A percentile compares a stretch with the other conserved stretches of the same genome.
Evolutionary conservation across 2,113 vertebrate species (phyloP).

Genomic region (Seriola quinqueradiata): DNA sequence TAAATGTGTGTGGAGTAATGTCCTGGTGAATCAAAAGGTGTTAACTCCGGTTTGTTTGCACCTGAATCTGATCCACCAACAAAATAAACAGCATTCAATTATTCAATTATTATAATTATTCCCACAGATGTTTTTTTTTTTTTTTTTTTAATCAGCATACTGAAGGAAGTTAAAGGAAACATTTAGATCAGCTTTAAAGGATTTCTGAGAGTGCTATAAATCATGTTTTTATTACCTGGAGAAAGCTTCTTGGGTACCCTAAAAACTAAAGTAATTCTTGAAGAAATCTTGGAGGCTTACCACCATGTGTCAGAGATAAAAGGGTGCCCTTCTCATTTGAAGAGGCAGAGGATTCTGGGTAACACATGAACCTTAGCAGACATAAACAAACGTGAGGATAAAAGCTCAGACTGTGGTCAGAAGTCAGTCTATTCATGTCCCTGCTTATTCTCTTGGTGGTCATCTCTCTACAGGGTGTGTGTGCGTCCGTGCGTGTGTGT

Average conservation of each 20-base stretch:
- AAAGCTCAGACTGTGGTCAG: conserved; percentile 21
- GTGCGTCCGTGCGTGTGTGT: background rate
- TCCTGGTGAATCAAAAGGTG: background rate
- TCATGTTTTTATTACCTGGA: background rate
- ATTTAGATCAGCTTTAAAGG: background rate
- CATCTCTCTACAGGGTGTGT: background rate
- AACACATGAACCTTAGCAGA: background rate
- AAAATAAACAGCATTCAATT: too few species aligned
- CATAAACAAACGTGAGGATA: conserved; percentile 21
- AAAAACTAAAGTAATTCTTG: background rate
- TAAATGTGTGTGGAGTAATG: conserved; percentile 22
- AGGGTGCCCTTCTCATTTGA: background rate
- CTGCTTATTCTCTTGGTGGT: conserved; percentile 5
- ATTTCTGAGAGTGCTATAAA: too few species aligned
- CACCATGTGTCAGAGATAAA: background rate
- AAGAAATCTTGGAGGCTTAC: background rate
- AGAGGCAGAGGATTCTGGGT: background rate
- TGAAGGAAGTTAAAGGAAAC: too few species aligned
- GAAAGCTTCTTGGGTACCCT: background rate
- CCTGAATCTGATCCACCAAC: too few species aligned
- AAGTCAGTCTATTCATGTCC: conserved; percentile 15
- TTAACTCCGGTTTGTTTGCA: background rate
- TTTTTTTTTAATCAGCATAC: too few species aligned
- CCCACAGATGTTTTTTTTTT: too few species aligned
- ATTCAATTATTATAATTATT: too few species aligned